These are phyloP conservation scores for Callospermophilus lateralis DNA, from an alignment of 2,113 vertebrate genomes.

Conservation along the genomic window DNA sequence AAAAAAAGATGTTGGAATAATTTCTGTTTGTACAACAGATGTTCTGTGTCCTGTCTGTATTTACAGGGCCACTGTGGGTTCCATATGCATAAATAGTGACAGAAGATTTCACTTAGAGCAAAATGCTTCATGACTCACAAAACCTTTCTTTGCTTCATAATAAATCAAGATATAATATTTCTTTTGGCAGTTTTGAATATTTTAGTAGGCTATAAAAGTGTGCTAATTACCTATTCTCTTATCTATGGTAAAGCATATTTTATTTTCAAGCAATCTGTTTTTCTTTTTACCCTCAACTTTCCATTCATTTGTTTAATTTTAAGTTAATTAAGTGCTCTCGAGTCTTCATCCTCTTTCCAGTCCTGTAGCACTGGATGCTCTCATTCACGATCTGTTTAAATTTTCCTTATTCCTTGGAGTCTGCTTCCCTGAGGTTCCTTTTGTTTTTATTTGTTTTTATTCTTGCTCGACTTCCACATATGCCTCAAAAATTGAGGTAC, in stretches of 20 bases:
- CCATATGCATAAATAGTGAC: not conserved
- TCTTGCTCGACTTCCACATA: not conserved
- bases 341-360: not conserved
- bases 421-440: not conserved
- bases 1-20: not conserved
- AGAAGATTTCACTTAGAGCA: not conserved
- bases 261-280: not conserved
- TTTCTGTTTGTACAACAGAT: not conserved
- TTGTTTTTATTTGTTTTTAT: not conserved
- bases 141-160: not conserved
- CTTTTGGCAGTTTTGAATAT: constrained; percentile 33
- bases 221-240: constrained; percentile 4
- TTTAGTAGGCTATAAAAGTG: not conserved
- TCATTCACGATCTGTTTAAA: not conserved
- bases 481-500: not conserved
- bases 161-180: constrained; percentile 41
- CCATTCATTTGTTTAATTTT: not conserved
- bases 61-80: not conserved
- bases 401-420: not conserved
- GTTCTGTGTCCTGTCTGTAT: not conserved
- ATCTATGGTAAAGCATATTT: not conserved
- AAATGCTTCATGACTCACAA: not conserved
- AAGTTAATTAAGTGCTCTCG: not conserved
- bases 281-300: not conserved
- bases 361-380: not conserved